Base-by-base conservation (phyloP, 2,888 invertebrate genomes). In the Autographa gamma region DNA sequence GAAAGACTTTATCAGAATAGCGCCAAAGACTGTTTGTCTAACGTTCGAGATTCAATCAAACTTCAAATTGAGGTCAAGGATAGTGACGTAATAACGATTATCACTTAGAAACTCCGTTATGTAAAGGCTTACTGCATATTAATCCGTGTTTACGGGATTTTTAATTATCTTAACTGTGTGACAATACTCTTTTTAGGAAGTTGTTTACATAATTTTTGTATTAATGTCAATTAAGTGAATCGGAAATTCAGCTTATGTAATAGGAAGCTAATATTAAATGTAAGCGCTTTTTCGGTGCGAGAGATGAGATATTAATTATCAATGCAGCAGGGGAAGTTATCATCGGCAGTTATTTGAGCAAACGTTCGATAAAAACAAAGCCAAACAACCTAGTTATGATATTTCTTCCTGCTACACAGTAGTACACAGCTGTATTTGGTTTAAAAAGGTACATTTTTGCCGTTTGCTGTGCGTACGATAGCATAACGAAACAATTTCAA, bases 31-130 rank as follows among this genome's bases (percentile, higher is more conserved):
- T 72, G 69, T 65, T 69, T 69, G 65, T 32, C 64, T 31, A 71
- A 79, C 52, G 43, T 60, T 69, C 71, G n/a, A 52, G 63, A 72
- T 63, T 54, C 63, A 80, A 79, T 78, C 72, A 60, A 80, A 80
- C 69, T 72, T 76, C 48, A 32, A 75, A 67, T 63, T 25, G 18
- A 63, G 72, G 67, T 76, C 80, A 73, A 68, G 65, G 69, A 14
- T 48, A 60, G 19, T 76, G 76, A 76, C 76, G 80, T 76, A 54
- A 65, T 62, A 63, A 56, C 31, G 62, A 74, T 74, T 60, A 48
- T 66, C 65, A 56, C 63, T 63, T 68, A 16, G 60, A 54, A 62
- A 63, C 63, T 65, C 41, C 19, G 52, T 66, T 66, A 60, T 7
- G 9, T 69, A 73, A 69, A 43, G 52, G 48, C 75, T 48, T n/a